Evolutionary conservation across 2,888 invertebrate genomes (phyloP).

Genomic region (Callyntrura sp.): DNA sequence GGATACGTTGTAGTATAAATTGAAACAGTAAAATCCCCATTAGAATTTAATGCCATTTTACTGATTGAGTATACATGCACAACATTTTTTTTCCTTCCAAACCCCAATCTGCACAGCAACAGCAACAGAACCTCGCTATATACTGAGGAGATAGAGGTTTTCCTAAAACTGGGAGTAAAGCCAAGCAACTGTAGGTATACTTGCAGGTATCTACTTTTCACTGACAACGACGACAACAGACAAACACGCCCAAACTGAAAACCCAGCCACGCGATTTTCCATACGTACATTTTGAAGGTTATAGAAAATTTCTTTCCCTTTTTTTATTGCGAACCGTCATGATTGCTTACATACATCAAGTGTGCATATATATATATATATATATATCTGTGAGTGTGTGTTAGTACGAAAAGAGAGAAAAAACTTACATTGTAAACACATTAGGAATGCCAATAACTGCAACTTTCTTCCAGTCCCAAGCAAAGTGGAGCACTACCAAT

Average conservation of each 20-base stretch:
- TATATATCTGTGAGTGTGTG: not conserved
- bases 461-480: not conserved
- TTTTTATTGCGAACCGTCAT: not conserved
- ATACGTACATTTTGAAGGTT: conserved; percentile 26
- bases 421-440: conserved; percentile 24
- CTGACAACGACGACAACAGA: no score
- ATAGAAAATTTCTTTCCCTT: conserved; percentile 11
- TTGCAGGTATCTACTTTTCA: no score
- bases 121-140: no score
- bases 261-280: not conserved
- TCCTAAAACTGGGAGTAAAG: no score
- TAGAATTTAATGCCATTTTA: no score
- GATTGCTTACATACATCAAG: not conserved
- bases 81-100: no score
- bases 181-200: no score
- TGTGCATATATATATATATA: not conserved
- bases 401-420: not conserved
- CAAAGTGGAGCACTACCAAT: conserved; percentile 29
- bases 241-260: conserved; percentile 24
- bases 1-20: no score
- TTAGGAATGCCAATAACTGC: not conserved
- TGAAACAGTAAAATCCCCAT: no score
- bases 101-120: no score
- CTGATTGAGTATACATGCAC: no score
- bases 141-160: no score